phyloP scores from a whole-genome alignment of 1,140 invertebrate genomes.

The honey bee (Apis mellifera) region DNA sequence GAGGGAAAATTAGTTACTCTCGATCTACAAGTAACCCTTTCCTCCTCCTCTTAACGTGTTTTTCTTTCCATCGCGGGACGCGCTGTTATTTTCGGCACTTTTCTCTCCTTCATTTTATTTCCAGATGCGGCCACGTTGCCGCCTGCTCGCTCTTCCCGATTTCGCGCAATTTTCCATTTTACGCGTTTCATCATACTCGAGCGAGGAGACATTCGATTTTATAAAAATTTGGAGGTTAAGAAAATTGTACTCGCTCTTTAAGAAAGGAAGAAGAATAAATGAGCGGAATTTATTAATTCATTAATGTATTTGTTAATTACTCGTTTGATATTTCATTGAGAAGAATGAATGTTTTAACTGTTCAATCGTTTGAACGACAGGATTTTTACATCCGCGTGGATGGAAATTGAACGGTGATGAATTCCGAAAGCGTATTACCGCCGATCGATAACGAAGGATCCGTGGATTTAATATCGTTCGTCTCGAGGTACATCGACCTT shows the following conservation, averaged over 20 bases:
- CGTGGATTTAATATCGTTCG: neutral
- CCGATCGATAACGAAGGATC: neutral
- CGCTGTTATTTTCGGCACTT: constrained; percentile 53
- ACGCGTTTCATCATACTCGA: no score
- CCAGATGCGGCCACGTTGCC: constrained; percentile 4
- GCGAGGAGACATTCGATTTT: no score
- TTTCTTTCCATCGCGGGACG: constrained; percentile 45
- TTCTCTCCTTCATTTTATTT: constrained; percentile 49
- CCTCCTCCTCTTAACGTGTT: constrained; percentile 16
- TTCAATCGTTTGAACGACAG: neutral
- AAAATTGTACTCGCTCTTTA: no score
- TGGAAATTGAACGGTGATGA: neutral
- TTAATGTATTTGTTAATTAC: no score
- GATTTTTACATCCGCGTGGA: neutral
- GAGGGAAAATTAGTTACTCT: neutral
- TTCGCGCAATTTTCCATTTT: no score
- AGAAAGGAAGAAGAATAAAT: no score
- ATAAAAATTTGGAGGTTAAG: no score
- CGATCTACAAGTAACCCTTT: neutral
- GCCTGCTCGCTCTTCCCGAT: no score
- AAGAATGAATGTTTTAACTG: no score
- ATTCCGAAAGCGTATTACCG: neutral
- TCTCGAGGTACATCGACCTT: neutral
- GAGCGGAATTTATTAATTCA: no score
- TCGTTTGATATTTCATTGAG: no score